Evolutionary conservation across 2,797 vertebrate genomes (phyloP).

Genomic region (Pelodytes ibericus): DNA sequence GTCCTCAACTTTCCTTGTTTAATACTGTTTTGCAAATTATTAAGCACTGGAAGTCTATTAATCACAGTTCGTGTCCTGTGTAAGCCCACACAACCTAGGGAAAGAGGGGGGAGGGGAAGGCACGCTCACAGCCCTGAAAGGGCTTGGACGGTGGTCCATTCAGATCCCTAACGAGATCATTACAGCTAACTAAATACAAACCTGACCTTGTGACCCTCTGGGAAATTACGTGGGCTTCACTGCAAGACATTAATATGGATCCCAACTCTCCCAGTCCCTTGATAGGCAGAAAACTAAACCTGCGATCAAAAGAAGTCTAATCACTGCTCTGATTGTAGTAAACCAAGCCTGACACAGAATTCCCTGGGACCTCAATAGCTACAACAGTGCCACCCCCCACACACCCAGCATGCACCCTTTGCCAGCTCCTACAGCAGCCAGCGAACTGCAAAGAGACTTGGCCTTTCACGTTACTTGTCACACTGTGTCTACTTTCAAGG

Average conservation of each 20-base stretch:
- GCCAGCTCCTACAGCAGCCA: constrained; percentile 69
- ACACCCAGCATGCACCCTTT: constrained; percentile 60
- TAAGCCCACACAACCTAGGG: constrained; percentile 88
- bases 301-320: constrained; percentile 85
- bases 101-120: constrained; percentile 79
- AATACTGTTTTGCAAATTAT: constrained; percentile 94
- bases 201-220: constrained; percentile 84
- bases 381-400: constrained; percentile 72
- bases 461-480: constrained; percentile 89
- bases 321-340: constrained; percentile 86
- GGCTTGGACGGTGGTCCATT: constrained; percentile 86
- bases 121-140: constrained; percentile 85
- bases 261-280: constrained; percentile 66
- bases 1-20: constrained; percentile 87
- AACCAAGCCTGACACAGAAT: constrained; percentile 87
- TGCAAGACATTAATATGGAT: constrained; percentile 80
- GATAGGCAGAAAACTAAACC: constrained; percentile 85
- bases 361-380: constrained; percentile 80
- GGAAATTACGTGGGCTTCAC: constrained; percentile 80
- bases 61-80: constrained; percentile 89
- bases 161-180: constrained; percentile 90
- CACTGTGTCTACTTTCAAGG: constrained; percentile 83
- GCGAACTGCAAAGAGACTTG: constrained; percentile 76
- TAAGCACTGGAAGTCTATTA: constrained; percentile 92
- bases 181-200: constrained; percentile 93